Conservation (phyloP, 1,140 invertebrate species). For the Brachionus angularis region DNA sequence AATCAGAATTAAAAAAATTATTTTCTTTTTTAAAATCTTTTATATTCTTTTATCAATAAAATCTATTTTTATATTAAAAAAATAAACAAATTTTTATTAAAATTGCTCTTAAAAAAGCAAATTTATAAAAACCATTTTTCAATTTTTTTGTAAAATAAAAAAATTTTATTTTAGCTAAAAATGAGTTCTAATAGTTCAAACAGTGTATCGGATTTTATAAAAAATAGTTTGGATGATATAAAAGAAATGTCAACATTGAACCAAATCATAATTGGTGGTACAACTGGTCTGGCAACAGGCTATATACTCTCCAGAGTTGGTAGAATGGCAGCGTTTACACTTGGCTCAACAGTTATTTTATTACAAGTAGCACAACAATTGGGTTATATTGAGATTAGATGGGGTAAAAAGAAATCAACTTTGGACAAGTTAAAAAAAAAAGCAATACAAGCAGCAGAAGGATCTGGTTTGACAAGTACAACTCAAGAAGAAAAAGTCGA, state of each 20-base stretch:
- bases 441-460: constrained; percentile 15
- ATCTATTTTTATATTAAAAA: too few species aligned
- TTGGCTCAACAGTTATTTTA: constrained; percentile 5
- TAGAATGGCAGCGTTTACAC: constrained; percentile 36
- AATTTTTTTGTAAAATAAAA: not conserved
- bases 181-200: constrained; percentile 25
- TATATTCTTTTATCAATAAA: too few species aligned
- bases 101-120: constrained; percentile 5
- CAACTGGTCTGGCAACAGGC: constrained; percentile 29
- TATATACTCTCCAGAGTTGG: constrained; percentile 16
- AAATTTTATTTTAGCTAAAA: not conserved
- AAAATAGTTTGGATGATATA: constrained; percentile 11
- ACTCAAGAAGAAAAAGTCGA: constrained; percentile 20
- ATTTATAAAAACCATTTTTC: not conserved
- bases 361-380: constrained; percentile 35
- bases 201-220: constrained; percentile 24
- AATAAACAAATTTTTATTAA: too few species aligned
- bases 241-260: constrained; percentile 35
- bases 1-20: too few species aligned
- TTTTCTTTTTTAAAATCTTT: too few species aligned
- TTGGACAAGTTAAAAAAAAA: constrained; percentile 29
- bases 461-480: not conserved
- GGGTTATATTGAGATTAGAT: constrained; percentile 42
- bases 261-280: constrained; percentile 18
- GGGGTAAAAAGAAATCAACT: constrained; percentile 25